These are phyloP conservation scores for Meriones psammophilus DNA, from an alignment of 2,797 vertebrate genomes.

Conservation along the genomic window DNA sequence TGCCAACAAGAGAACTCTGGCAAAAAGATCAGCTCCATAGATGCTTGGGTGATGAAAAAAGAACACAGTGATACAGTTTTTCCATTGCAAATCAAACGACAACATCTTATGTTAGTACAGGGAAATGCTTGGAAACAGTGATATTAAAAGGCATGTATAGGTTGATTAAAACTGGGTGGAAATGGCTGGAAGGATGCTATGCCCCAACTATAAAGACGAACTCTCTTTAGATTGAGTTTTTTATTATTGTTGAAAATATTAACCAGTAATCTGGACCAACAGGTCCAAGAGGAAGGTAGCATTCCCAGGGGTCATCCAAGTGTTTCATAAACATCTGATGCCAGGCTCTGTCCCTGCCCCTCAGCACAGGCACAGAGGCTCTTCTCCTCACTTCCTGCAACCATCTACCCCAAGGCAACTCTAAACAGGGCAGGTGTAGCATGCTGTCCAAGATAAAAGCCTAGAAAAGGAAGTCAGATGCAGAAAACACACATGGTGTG, in stretches of 20 bases:
- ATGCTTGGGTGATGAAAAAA: slow-evolving; percentile 84
- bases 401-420: not conserved
- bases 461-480: not conserved
- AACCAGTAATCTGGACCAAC: slow-evolving; percentile 75
- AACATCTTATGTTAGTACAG: slow-evolving; percentile 50
- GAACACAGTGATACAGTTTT: slow-evolving; percentile 86
- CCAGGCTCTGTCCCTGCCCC: not conserved
- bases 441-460: not conserved
- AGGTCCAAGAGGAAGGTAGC: slow-evolving; percentile 73
- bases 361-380: not conserved
- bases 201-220: not conserved
- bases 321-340: not conserved
- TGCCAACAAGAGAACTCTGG: slow-evolving; percentile 83
- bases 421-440: not conserved
- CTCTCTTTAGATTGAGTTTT: not conserved
- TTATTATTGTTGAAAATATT: slow-evolving; percentile 72
- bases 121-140: slow-evolving; percentile 59
- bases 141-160: not conserved
- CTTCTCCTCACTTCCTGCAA: not conserved
- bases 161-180: slow-evolving; percentile 48
- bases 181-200: not conserved
- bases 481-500: accelerated
- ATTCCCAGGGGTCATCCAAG: slow-evolving; percentile 37
- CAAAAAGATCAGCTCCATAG: slow-evolving; percentile 85
- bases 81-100: slow-evolving; percentile 87